A percentile compares a stretch with the other conserved stretches of the same genome.
Conservation (phyloP, 2,888 invertebrate species). For the Xylota sylvarum region DNA sequence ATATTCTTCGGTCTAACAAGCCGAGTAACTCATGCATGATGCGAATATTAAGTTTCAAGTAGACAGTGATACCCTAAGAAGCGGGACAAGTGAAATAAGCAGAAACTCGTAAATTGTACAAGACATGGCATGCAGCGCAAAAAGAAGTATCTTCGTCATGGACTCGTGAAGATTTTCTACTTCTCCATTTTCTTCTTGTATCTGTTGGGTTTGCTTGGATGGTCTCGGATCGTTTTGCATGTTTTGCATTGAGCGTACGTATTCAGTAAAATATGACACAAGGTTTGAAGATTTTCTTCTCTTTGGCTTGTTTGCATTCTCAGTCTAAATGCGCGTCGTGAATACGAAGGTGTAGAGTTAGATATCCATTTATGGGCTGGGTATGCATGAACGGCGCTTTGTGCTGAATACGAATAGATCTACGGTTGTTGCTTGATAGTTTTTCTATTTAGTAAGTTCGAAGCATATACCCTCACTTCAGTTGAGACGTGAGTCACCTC, state of each 20-base stretch:
- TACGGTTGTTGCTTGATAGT: slow-evolving; percentile 21
- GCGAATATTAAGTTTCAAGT: slow-evolving; percentile 61
- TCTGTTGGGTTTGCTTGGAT: slow-evolving; percentile 46
- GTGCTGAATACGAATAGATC: slow-evolving; percentile 63
- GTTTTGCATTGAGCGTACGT: slow-evolving; percentile 28
- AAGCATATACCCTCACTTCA: slow-evolving; percentile 10
- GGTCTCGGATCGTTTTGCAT: slow-evolving; percentile 48
- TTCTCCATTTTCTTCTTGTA: slow-evolving; percentile 43
- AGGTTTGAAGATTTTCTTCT: slow-evolving; percentile 48
- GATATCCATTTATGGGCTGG: slow-evolving; percentile 38
- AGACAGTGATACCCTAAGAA: slow-evolving; percentile 11
- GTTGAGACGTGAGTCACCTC: background rate
- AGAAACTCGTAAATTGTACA: slow-evolving; percentile 63
- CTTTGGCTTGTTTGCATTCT: background rate
- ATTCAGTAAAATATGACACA: slow-evolving; percentile 46
- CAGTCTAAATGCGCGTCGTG: slow-evolving; percentile 13
- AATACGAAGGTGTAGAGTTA: slow-evolving; percentile 26
- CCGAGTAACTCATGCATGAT: slow-evolving; percentile 45
- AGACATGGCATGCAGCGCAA: slow-evolving; percentile 54
- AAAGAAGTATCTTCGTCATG: slow-evolving; percentile 65
- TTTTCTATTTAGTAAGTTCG: background rate
- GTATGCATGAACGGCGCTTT: slow-evolving; percentile 46
- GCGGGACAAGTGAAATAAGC: slow-evolving; percentile 39
- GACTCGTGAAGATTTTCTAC: slow-evolving; percentile 64
- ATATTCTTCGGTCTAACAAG: slow-evolving; percentile 37